Conservation (phyloP, 2,113 vertebrate species). For the Gallinago media region DNA sequence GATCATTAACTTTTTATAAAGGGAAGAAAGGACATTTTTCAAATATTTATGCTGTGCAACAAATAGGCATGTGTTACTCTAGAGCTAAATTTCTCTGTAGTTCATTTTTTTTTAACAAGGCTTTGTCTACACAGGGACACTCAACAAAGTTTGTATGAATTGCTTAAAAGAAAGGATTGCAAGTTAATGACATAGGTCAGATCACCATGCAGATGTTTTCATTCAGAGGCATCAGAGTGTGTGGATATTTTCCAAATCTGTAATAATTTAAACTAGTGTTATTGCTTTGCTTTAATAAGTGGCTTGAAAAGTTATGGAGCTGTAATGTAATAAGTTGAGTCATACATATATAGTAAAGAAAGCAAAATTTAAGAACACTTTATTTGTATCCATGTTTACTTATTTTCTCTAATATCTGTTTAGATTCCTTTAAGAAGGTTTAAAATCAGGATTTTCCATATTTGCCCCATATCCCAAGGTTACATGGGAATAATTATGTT, state of each 20-base stretch:
- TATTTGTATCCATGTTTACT: background rate
- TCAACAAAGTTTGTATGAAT: background rate
- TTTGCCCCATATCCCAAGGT: background rate
- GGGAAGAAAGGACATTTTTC: background rate
- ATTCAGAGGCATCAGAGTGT: background rate
- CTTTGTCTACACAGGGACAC: background rate
- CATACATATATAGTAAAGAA: background rate
- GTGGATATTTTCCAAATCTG: background rate
- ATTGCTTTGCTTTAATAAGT: background rate
- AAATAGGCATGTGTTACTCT: background rate
- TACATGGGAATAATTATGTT: background rate
- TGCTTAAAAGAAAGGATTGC: background rate
- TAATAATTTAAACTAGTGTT: background rate
- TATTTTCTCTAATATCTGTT: background rate
- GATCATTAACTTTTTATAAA: slow-evolving; percentile 40
- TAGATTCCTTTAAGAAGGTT: background rate
- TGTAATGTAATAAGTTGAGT: background rate
- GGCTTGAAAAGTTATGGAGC: background rate
- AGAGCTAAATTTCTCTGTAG: background rate
- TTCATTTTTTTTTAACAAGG: background rate
- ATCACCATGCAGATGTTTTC: background rate
- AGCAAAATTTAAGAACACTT: background rate
- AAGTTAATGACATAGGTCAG: background rate
- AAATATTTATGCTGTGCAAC: slow-evolving; percentile 1
- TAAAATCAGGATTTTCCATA: background rate